A percentile compares a stretch with the other conserved stretches of the same genome.
Conservation (phyloP, 1,140 invertebrate species). For the Ostrea denselamellosa region DNA sequence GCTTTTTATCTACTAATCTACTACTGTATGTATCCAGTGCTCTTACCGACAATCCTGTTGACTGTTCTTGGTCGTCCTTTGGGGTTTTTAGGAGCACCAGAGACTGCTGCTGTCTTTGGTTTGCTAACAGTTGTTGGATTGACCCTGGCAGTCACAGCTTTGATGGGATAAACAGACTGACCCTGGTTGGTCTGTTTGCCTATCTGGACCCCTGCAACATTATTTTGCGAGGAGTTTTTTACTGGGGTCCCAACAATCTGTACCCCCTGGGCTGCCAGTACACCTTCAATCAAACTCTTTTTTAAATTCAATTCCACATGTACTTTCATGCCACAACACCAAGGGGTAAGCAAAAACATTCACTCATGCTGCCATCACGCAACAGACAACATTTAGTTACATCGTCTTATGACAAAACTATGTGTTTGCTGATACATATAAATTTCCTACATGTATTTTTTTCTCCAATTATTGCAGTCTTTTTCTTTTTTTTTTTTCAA, state of each 20-base stretch:
- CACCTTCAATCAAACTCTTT: slow-evolving; percentile 32
- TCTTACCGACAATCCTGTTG: slow-evolving; percentile 46
- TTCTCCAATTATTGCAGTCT: no score
- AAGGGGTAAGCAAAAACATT: slow-evolving; percentile 1
- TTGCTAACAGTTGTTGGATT: slow-evolving; percentile 43
- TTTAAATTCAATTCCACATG: neutral
- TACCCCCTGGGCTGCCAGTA: slow-evolving; percentile 40
- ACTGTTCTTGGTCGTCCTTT: slow-evolving; percentile 50
- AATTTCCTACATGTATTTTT: no score
- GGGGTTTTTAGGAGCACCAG: slow-evolving; percentile 44
- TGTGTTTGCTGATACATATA: no score
- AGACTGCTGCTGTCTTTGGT: slow-evolving; percentile 40
- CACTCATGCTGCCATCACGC: slow-evolving; percentile 12
- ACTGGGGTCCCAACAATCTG: slow-evolving; percentile 31
- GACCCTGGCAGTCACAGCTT: slow-evolving; percentile 53
- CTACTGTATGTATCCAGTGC: neutral
- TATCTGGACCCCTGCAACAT: slow-evolving; percentile 60
- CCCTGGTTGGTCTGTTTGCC: slow-evolving; percentile 47
- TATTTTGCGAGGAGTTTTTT: slow-evolving; percentile 33
- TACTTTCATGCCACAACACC: slow-evolving; percentile 17
- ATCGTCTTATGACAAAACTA: no score
- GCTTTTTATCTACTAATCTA: no score
- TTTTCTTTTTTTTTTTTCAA: no score
- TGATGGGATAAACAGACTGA: slow-evolving; percentile 52
- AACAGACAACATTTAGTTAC: neutral